Base-by-base conservation (phyloP, 2,888 invertebrate genomes). In the Polia nebulosa region DNA sequence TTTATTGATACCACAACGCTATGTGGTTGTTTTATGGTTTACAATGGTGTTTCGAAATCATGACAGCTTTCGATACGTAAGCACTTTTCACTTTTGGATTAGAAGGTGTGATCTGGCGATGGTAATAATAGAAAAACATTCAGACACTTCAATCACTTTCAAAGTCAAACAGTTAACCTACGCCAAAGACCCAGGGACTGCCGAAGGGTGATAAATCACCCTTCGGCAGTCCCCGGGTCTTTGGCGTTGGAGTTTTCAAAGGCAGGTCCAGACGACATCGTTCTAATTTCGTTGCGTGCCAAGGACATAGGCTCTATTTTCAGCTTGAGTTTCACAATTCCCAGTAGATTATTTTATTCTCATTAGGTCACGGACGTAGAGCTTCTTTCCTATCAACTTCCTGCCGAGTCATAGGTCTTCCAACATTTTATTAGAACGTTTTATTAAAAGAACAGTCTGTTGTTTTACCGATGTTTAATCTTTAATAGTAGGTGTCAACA, bases 1-100 rank as follows among this genome's bases (percentile, higher is more conserved):
- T 80, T 79, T 80, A 84, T 83, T 84, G 83, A 82, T 83, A 74
- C 72, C 76, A 74, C 82, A 77, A 64, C 53, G 34, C 41, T 65
- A 55, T 64, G 68, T 53, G 61, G 57, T 47, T 58, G 51, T 72
- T 82, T 70, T 69, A 78, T 72, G 47, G 71, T 69, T 69, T 72
- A 81, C 63, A 64, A 72, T 58, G 52, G 70, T 51, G 41, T 64
- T 64, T 45, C 17, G 45, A 55, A 45, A 53, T 72, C 78, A 77
- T 77, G 72, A 64, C 56, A 41, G 41, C 39, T 70, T 45, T 25
- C n/a, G 29, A 32, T 57, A 72, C 59, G 57, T 58, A 56, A 39
- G 49, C 25, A 29, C 15, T 34, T 66, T 55, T 51, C 22, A 39
- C n/a, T 47, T 63, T 32, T 22, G 4, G 20, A 41, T 39, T 32